Conservation (phyloP, 1,140 invertebrate species). For the Tetramorium parvispinum region DNA sequence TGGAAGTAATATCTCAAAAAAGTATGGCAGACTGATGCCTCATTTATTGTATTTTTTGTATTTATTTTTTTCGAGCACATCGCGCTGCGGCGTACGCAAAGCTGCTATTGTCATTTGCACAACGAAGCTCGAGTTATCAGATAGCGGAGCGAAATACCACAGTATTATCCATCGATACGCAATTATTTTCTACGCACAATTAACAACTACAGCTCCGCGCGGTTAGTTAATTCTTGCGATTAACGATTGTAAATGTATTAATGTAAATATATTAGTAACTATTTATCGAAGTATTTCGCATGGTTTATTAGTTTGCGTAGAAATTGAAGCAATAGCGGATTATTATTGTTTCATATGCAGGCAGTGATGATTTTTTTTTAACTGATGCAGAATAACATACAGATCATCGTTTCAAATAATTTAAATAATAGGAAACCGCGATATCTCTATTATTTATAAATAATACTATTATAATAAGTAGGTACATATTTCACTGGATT, state of each 20-base stretch:
- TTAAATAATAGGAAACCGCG: neutral
- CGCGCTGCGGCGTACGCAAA: neutral
- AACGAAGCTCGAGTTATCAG: neutral
- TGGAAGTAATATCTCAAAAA: neutral
- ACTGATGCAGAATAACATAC: neutral
- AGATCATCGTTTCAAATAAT: neutral
- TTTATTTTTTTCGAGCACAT: neutral
- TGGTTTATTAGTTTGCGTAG: neutral
- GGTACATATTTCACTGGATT: neutral
- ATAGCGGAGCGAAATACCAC: neutral
- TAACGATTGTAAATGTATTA: conserved; percentile 8
- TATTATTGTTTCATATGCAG: neutral
- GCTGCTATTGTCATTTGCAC: neutral
- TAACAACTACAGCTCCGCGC: neutral
- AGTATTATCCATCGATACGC: neutral
- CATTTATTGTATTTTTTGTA: no score
- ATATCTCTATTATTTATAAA: neutral
- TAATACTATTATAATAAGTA: neutral
- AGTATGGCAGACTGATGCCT: neutral
- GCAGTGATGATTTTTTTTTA: neutral
- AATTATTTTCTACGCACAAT: conserved; percentile 16
- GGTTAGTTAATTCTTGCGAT: neutral
- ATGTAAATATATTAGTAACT: neutral
- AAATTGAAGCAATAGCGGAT: neutral
- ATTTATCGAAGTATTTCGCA: neutral